Evolutionary conservation across 2,797 vertebrate species (phyloP).

Genomic region (Clarias fuscus): DNA sequence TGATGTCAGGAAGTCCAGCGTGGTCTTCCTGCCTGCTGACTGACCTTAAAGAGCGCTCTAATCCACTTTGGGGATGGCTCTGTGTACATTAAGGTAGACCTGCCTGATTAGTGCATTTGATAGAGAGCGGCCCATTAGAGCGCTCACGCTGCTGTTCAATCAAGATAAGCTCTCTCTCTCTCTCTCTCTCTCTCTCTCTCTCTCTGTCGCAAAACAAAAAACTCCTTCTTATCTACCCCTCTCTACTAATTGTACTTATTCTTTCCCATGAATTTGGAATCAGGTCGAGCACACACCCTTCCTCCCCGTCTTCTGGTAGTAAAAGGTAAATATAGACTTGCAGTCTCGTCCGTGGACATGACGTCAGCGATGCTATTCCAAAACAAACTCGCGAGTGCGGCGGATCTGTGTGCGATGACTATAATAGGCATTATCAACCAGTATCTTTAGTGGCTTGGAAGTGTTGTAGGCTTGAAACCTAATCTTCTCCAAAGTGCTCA

Average conservation of each 20-base stretch:
- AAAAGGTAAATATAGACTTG: constrained; percentile 11
- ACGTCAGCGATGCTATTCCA: constrained; percentile 44
- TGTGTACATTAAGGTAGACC: constrained; percentile 59
- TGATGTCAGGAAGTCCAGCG: constrained; percentile 54
- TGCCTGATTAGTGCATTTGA: constrained; percentile 55
- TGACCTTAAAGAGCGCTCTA: constrained; percentile 54
- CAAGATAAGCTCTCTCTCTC: constrained; percentile 50
- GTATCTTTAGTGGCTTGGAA: constrained; percentile 16
- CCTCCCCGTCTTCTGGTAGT: not conserved
- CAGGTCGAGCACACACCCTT: not conserved
- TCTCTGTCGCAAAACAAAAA: constrained; percentile 20
- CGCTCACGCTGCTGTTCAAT: constrained; percentile 39
- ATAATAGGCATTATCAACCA: constrained; percentile 28
- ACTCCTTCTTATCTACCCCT: constrained; percentile 34
- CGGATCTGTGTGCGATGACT: constrained; percentile 15
- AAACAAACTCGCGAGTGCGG: constrained; percentile 18
- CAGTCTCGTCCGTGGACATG: constrained; percentile 21
- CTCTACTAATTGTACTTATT: not conserved
- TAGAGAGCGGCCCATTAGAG: constrained; percentile 54
- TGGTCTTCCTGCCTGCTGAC: constrained; percentile 51
- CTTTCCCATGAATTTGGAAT: not conserved
- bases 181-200: constrained; percentile 20
- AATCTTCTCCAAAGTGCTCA: constrained; percentile 16
- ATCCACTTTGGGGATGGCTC: constrained; percentile 59
- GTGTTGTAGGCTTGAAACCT: not conserved